Conservation (phyloP, 2,797 vertebrate genomes). For the Prunella strophiata region DNA sequence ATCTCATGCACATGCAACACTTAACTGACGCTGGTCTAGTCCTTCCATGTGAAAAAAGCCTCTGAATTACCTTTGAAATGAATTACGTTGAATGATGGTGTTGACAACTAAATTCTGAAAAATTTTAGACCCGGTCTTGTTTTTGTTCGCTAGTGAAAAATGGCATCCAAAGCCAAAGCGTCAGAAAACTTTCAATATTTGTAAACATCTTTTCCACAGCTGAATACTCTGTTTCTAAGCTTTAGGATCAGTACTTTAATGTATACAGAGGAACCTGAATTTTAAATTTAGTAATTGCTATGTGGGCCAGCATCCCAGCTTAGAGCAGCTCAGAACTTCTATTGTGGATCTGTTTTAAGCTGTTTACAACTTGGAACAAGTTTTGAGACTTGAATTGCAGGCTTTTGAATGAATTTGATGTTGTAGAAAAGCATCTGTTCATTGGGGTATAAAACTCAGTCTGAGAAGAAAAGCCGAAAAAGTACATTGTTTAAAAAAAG, state of each 20-base stretch:
- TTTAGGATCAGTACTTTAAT: neutral
- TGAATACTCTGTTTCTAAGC: neutral
- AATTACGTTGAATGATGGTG: neutral
- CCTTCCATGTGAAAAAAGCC: neutral
- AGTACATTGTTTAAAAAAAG: neutral
- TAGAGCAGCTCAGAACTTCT: neutral
- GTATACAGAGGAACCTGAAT: neutral
- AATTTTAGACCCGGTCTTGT: neutral
- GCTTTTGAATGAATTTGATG: neutral
- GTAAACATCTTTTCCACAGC: neutral
- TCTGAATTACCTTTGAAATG: constrained; percentile 13
- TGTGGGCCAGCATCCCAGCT: neutral
- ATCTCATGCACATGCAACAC: neutral
- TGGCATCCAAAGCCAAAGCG: neutral
- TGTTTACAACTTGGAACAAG: constrained; percentile 7
- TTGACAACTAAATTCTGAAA: neutral
- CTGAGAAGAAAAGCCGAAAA: neutral
- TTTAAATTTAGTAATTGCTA: constrained; percentile 10
- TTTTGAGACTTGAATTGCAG: constrained; percentile 1
- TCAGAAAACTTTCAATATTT: neutral
- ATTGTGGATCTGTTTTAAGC: neutral
- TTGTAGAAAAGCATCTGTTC: neutral
- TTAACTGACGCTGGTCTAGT: neutral
- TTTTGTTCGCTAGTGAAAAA: neutral
- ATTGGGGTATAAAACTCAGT: neutral